These are phyloP conservation scores for Craniophora ligustri DNA, from an alignment of 2,888 invertebrate species.

Conservation along the genomic window DNA sequence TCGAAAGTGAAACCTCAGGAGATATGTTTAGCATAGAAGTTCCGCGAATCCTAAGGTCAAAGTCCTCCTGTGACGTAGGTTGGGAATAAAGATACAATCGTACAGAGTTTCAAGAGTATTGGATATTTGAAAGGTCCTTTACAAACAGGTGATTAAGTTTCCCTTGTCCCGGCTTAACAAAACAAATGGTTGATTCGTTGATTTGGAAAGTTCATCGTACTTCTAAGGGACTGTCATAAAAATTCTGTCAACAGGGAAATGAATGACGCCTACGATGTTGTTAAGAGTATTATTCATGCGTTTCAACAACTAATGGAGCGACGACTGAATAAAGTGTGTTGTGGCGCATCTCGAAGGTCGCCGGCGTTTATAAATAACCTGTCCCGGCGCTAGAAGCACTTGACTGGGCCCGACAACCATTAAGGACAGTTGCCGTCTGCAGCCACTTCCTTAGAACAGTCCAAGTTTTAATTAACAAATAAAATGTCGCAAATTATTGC, in stretches of 20 bases:
- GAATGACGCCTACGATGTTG: conserved; percentile 57
- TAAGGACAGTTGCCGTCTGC: conserved; percentile 13
- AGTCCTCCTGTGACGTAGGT: conserved; percentile 60
- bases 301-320: conserved; percentile 48
- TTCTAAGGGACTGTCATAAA: conserved; percentile 33
- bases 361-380: conserved; percentile 57
- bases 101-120: conserved; percentile 25
- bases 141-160: conserved; percentile 44
- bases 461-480: conserved; percentile 7
- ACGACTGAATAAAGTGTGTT: conserved; percentile 52
- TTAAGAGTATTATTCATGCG: conserved; percentile 55
- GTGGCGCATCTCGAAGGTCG: conserved; percentile 51
- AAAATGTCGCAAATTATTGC: neutral
- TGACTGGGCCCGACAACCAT: conserved; percentile 23
- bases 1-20: conserved; percentile 34
- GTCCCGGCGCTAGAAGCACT: conserved; percentile 36
- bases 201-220: conserved; percentile 42
- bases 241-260: conserved; percentile 44
- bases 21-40: conserved; percentile 30
- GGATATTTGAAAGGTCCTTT: conserved; percentile 46
- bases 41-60: conserved; percentile 52
- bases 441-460: conserved; percentile 13
- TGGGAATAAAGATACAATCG: conserved; percentile 36
- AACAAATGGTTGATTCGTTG: conserved; percentile 21
- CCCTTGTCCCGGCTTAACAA: conserved; percentile 30